Evolutionary conservation across 2,888 invertebrate species (phyloP), one percentile per base, ranked within the genome.

Genomic region (Eupithecia insigniata): DNA sequence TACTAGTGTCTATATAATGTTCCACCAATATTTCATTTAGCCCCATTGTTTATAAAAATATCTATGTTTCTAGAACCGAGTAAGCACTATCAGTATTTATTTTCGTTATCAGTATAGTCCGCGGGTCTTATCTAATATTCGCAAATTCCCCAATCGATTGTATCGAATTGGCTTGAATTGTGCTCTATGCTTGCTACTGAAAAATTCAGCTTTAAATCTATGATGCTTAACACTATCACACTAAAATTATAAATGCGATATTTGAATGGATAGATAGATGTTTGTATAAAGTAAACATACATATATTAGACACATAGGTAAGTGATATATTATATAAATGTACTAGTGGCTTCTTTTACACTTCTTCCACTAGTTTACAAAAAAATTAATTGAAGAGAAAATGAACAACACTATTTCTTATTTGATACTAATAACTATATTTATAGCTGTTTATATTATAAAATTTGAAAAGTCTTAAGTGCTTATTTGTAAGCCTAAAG

Each of bases 111-210:
- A 66, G 66, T 76, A 78, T 78, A 83, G 90, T 92, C 79, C 88
- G 82, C 91, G 76, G 77, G 78, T 79, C 76, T 86, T 85, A 87
- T 86, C 85, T 79, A 71, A 66, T 81, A 82, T 84, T 72, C 78
- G 79, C 78, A 70, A 82, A 83, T 84, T 80, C 51, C 64, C 64
- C 71, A 72, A 74, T 71, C 74, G 71, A 74, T 74, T 67, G 64
- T 14, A 34, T 64, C 36, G 64, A 30, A 28, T 64, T 64, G 64
- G 39, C 26, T 51, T 73, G 71, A 75, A 76, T 76, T 76, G 74
- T 68, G 64, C 28, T 76, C 80, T 81, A 6, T 30, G 55, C 66
- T 74, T 34, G 61, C 61, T 61, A 62, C 61, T 12, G 61, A n/a
- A 32, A n/a, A 26, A 26, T 14, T 26, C 55, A 1, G n/a, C 30